Evolutionary conservation across 2,797 vertebrate species (phyloP).

Genomic region (Bradypodion pumilum): DNA sequence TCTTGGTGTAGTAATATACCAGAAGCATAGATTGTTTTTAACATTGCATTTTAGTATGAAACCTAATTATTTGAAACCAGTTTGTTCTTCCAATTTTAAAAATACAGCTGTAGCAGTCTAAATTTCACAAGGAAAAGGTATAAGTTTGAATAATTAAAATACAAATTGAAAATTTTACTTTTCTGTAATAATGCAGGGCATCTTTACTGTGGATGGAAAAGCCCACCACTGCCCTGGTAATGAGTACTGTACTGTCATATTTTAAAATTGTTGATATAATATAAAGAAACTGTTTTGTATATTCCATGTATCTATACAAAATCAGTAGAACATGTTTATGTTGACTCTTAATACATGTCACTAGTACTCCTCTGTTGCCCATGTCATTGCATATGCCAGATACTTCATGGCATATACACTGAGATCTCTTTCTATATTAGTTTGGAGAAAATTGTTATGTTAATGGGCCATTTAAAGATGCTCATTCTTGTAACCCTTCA

Average conservation of each 20-base stretch:
- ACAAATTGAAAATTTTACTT: slow-evolving; percentile 43
- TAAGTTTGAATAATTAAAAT: slow-evolving; percentile 16
- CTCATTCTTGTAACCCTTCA: not conserved
- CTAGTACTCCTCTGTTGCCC: slow-evolving; percentile 35
- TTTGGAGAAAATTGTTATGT: not conserved
- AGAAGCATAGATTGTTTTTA: not conserved
- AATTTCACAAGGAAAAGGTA: not conserved
- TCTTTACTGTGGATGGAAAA: slow-evolving; percentile 68
- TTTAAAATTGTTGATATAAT: slow-evolving; percentile 52
- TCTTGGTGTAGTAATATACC: accelerated
- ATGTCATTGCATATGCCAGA: slow-evolving; percentile 37
- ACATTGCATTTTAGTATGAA: slow-evolving; percentile 3
- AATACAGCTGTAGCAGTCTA: not conserved
- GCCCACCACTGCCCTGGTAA: slow-evolving; percentile 73
- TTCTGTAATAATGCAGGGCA: slow-evolving; percentile 62
- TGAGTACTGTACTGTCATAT: slow-evolving; percentile 39
- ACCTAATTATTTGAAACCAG: slow-evolving; percentile 16
- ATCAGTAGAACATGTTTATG: slow-evolving; percentile 60
- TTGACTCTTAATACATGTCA: slow-evolving; percentile 56
- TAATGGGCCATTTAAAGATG: slow-evolving; percentile 9
- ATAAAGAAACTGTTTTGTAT: slow-evolving; percentile 46
- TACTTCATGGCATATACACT: not conserved
- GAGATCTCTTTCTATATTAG: not conserved
- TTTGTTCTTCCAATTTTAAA: not conserved
- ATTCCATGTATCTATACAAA: slow-evolving; percentile 41